phyloP scores from a whole-genome alignment of 2,888 invertebrate genomes.

The Choristoneura rosaceana region DNA sequence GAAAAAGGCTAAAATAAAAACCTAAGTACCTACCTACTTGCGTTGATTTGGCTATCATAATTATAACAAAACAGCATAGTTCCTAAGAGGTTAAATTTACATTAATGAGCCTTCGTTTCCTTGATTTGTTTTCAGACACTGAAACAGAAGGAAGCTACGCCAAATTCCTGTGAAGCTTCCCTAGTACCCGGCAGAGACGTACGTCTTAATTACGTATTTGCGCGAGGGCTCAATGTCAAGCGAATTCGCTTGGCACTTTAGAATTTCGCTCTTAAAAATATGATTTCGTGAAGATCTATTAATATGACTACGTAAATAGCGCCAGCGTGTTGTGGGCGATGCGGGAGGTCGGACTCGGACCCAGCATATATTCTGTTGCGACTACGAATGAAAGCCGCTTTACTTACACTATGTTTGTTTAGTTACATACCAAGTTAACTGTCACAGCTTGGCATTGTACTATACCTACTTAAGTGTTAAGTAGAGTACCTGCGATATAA shows the following conservation, averaged over 20 bases:
- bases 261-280: slow-evolving; percentile 63
- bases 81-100: background rate
- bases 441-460: background rate
- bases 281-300: slow-evolving; percentile 68
- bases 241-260: slow-evolving; percentile 48
- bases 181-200: background rate
- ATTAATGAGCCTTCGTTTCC: background rate
- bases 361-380: slow-evolving; percentile 14
- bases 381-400: background rate
- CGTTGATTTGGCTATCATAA: no score
- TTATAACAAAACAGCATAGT: no score
- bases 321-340: slow-evolving; percentile 57
- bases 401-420: background rate
- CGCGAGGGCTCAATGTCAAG: slow-evolving; percentile 36
- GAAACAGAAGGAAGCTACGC: background rate
- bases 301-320: slow-evolving; percentile 68
- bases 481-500: no score
- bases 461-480: no score
- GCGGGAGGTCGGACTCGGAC: slow-evolving; percentile 47
- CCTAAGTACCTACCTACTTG: no score
- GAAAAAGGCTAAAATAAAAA: no score
- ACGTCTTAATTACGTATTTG: slow-evolving; percentile 14
- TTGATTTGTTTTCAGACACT: background rate
- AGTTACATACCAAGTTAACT: background rate
- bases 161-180: background rate